Evolutionary conservation across 2,888 invertebrate species (phyloP).

Genomic region (Dusona sp.): DNA sequence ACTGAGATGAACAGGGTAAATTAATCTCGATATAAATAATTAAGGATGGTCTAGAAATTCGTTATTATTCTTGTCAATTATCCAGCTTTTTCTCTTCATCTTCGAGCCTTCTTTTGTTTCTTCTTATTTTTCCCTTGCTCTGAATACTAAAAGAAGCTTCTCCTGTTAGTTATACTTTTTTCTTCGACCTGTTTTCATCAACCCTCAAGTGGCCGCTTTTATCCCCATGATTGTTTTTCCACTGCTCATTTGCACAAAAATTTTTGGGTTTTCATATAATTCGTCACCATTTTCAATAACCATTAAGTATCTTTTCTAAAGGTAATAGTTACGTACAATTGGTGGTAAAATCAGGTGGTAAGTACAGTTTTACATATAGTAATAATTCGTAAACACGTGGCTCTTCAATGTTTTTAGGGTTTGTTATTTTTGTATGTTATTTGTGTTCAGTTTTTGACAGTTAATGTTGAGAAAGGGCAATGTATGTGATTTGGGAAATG

Average conservation of each 20-base stretch:
- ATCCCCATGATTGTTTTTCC: constrained; percentile 4
- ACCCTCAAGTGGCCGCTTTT: neutral
- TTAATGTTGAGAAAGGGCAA: constrained; percentile 41
- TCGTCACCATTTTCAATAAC: neutral
- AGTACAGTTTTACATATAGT: neutral
- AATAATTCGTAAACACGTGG: neutral
- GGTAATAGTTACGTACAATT: neutral
- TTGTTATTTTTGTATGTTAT: constrained; percentile 19
- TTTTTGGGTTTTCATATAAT: neutral
- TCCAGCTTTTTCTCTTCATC: constrained; percentile 46
- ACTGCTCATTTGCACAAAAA: neutral
- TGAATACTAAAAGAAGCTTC: constrained; percentile 22
- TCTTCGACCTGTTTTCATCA: constrained; percentile 55
- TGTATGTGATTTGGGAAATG: constrained; percentile 35
- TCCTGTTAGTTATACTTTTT: constrained; percentile 20
- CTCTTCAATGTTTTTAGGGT: neutral
- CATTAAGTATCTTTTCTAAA: neutral
- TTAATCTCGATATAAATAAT: constrained; percentile 68
- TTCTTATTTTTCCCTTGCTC: neutral
- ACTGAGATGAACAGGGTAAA: constrained; percentile 33
- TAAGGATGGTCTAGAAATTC: constrained; percentile 49
- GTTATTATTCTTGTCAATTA: constrained; percentile 63
- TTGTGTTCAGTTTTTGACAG: constrained; percentile 20
- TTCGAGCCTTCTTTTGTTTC: neutral
- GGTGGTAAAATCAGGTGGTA: neutral